Evolutionary conservation across 2,797 vertebrate species (phyloP).

Genomic region (Heterohyrax brucei): DNA sequence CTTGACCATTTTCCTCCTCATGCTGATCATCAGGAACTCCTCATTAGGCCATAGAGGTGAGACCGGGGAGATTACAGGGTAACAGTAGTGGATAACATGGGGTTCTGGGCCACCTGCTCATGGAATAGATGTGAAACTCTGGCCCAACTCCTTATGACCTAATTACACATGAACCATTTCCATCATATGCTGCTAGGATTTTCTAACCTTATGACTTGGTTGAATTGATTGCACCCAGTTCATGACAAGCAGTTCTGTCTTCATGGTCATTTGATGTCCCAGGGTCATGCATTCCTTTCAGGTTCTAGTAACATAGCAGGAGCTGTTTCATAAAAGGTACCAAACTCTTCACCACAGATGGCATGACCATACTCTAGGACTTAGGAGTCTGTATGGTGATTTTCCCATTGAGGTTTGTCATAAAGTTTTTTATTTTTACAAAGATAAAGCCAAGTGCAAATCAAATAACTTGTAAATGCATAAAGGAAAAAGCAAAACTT

Average conservation of each 20-base stretch:
- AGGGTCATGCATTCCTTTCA: not conserved
- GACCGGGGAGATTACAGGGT: not conserved
- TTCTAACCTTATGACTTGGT: not conserved
- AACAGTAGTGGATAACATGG: not conserved
- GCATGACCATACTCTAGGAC: not conserved
- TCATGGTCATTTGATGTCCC: not conserved
- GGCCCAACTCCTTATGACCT: not conserved
- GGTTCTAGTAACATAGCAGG: not conserved
- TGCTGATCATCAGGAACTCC: not conserved
- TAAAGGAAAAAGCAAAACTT: not conserved
- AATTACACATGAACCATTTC: not conserved
- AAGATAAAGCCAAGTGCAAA: not conserved
- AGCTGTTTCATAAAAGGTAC: not conserved
- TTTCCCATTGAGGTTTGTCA: not conserved
- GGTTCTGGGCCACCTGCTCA: not conserved
- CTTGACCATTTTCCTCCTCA: not conserved
- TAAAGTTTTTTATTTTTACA: conserved; percentile 39
- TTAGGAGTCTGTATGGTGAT: not conserved
- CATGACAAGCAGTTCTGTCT: not conserved
- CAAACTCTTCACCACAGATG: not conserved
- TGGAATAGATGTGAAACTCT: not conserved
- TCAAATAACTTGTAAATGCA: not conserved
- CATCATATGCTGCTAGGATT: not conserved
- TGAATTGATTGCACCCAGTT: not conserved
- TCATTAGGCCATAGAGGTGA: not conserved